Evolutionary conservation across 2,888 invertebrate species (phyloP), one percentile per base, ranked within the genome.

Genomic region (Carterocephalus palaemon): DNA sequence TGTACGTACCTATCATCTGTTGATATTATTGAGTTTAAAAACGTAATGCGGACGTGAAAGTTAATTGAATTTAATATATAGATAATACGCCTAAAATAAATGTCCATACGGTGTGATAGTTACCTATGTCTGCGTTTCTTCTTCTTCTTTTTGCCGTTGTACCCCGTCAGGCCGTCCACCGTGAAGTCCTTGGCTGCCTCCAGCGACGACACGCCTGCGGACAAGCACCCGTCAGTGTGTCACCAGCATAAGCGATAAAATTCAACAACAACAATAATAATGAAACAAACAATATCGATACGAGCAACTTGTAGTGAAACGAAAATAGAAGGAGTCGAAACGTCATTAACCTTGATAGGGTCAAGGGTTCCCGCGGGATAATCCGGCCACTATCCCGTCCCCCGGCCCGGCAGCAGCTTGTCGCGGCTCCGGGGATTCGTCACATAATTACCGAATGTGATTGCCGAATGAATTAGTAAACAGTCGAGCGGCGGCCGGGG

Each of bases 61-160:
- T 6, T 7, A n/a, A 1, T n/a, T 8, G 3, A 8, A 20, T n/a
- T 9, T 3, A 13, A 2, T 8, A 9, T 7, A 16, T 26, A 26
- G 6, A 2, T 5, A n/a, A n/a, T 4, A 12, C 8, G 19, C n/a
- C 9, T 42, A 19, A 15, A 9, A 26, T 8, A 24, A 17, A 3
- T 10, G 4, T 20, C 7, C 12, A 38, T 8, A 4, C 23, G 7
- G 7, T 20, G 10, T 75, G 12, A 41, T 41, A 86, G 83, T 90
- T 90, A 95, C 95, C 95, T 94, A 89, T 97, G 96, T 71, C 96
- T 91, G 70, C 96, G 91, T 80, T 86, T 86, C 86, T 96, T 96
- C 90, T 96, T 96, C 90, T 96, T 96, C 84, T 96, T 96, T 89
- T 96, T 96, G 71, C 94, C 93, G 68, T 91, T 93, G 85, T 92